These are phyloP conservation scores for Hirtodrosophila duncani DNA, from an alignment of 2,888 invertebrate genomes.

Conservation along the genomic window DNA sequence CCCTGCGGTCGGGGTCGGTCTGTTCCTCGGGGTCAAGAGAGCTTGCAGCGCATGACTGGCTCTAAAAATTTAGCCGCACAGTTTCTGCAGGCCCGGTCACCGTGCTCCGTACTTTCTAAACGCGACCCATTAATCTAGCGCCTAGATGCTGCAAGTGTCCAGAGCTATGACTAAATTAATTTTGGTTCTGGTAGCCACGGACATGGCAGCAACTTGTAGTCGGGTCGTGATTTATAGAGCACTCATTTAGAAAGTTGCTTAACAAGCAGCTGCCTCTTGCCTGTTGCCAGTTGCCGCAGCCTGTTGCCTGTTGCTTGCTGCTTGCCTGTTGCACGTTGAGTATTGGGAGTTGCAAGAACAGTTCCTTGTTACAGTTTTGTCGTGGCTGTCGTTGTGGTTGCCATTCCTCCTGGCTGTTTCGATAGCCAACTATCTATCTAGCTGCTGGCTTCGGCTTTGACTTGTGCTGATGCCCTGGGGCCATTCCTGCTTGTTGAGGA, in stretches of 20 bases:
- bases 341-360: slow-evolving; percentile 33
- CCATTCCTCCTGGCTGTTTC: slow-evolving; percentile 7
- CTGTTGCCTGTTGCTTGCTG: slow-evolving; percentile 36
- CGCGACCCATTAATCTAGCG: slow-evolving; percentile 63
- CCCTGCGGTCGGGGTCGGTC: not conserved
- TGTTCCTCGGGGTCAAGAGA: slow-evolving; percentile 17
- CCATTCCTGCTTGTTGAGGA: slow-evolving; percentile 51
- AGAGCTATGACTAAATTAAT: slow-evolving; percentile 68
- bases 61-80: slow-evolving; percentile 15
- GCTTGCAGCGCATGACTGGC: slow-evolving; percentile 24
- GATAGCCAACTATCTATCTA: slow-evolving; percentile 23
- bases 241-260: slow-evolving; percentile 71
- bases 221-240: slow-evolving; percentile 71
- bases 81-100: slow-evolving; percentile 5
- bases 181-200: slow-evolving; percentile 68
- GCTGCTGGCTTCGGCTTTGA: slow-evolving; percentile 21
- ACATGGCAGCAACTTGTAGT: slow-evolving; percentile 60
- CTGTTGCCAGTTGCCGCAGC: slow-evolving; percentile 21
- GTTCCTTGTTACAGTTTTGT: slow-evolving; percentile 71
- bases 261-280: slow-evolving; percentile 57
- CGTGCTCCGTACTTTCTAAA: slow-evolving; percentile 54
- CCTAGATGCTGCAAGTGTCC: slow-evolving; percentile 56
- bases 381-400: slow-evolving; percentile 41
- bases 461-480: slow-evolving; percentile 30
- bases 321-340: slow-evolving; percentile 5